These are phyloP conservation scores for Drosophila yakuba DNA, from an alignment of 1,140 invertebrate genomes.

Conservation along the genomic window DNA sequence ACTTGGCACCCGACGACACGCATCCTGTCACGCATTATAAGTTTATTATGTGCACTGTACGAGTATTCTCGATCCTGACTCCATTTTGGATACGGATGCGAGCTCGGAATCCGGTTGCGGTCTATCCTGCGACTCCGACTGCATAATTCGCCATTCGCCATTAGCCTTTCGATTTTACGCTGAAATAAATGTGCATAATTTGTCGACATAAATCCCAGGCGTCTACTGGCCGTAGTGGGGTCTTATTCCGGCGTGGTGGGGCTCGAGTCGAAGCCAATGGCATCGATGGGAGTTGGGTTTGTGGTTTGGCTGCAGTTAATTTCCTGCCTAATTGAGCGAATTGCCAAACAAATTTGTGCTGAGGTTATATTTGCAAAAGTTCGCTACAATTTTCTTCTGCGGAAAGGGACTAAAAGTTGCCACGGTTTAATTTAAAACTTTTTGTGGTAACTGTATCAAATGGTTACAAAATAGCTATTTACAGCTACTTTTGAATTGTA, in stretches of 20 bases:
- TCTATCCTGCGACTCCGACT: slow-evolving; percentile 10
- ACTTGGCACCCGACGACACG: slow-evolving; percentile 27
- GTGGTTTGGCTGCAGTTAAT: slow-evolving; percentile 49
- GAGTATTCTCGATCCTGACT: neutral
- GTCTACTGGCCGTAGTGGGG: slow-evolving; percentile 16
- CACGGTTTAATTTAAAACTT: neutral
- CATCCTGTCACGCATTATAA: slow-evolving; percentile 65
- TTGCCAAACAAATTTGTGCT: slow-evolving; percentile 17
- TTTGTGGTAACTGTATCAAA: neutral
- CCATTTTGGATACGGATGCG: slow-evolving; percentile 3
- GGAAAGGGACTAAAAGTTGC: neutral
- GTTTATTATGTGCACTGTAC: slow-evolving; percentile 56
- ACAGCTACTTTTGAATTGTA: neutral
- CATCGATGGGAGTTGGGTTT: slow-evolving; percentile 7
- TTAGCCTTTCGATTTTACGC: slow-evolving; percentile 45
- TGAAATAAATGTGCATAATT: slow-evolving; percentile 75
- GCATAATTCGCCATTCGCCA: slow-evolving; percentile 33
- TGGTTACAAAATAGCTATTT: neutral
- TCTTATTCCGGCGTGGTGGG: slow-evolving; percentile 8
- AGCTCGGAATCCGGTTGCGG: neutral
- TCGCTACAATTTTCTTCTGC: neutral
- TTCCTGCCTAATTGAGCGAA: slow-evolving; percentile 57
- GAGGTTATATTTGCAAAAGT: slow-evolving; percentile 1
- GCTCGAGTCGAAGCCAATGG: slow-evolving; percentile 12
- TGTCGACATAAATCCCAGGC: slow-evolving; percentile 59